These are phyloP conservation scores for Trichacis sp. DNA, from an alignment of 2,888 invertebrate genomes.

Conservation along the genomic window DNA sequence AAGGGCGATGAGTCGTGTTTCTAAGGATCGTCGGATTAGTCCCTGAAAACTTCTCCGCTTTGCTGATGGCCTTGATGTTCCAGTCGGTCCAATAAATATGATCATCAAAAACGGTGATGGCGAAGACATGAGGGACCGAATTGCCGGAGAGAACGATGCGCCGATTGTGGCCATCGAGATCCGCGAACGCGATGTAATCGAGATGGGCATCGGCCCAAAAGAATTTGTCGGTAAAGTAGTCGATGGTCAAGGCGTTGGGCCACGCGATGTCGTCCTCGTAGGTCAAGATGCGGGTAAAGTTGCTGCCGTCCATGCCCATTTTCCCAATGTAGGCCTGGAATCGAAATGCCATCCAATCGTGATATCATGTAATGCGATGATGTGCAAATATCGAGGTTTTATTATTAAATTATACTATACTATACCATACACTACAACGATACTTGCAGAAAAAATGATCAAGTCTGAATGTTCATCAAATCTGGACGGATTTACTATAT, in stretches of 20 bases:
- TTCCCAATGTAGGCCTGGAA: constrained; percentile 93
- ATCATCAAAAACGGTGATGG: constrained; percentile 93
- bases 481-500: no score
- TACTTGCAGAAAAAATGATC: no score
- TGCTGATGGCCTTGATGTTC: constrained; percentile 93
- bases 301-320: constrained; percentile 96
- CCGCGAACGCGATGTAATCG: constrained; percentile 95
- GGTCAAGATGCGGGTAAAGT: constrained; percentile 87
- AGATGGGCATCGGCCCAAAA: constrained; percentile 99
- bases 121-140: constrained; percentile 95
- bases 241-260: constrained; percentile 98
- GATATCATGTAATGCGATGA: no score
- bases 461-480: no score
- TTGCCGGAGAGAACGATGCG: constrained; percentile 84
- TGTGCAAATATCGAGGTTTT: no score
- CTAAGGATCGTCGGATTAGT: constrained; percentile 79
- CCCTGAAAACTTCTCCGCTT: constrained; percentile 93
- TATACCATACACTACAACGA: no score
- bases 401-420: no score
- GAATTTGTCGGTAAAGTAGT: constrained; percentile 94
- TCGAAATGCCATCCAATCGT: no score
- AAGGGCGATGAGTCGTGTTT: constrained; percentile 95
- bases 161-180: constrained; percentile 90
- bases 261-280: constrained; percentile 97
- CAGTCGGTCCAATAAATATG: constrained; percentile 97